These are phyloP conservation scores for Tauraco hartlaubi DNA, from an alignment of 2,797 vertebrate species.

Conservation along the genomic window DNA sequence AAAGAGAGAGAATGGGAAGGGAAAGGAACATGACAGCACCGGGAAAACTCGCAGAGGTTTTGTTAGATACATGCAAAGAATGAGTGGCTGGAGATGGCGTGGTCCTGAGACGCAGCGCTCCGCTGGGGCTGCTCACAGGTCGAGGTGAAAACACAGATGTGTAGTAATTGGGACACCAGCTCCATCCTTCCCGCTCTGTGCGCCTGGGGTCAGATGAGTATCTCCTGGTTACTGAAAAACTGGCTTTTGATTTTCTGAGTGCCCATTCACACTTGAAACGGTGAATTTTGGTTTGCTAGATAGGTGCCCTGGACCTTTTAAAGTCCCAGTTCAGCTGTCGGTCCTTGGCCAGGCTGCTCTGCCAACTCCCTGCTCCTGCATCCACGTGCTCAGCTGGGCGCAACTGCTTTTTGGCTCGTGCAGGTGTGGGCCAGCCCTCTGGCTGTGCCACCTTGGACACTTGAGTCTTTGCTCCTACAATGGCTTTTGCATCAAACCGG, in stretches of 20 bases:
- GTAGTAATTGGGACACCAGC: background rate
- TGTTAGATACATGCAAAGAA: accelerated
- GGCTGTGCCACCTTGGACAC: background rate
- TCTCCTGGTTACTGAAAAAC: background rate
- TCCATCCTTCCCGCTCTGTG: background rate
- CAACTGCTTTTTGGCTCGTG: background rate
- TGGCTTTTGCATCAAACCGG: background rate
- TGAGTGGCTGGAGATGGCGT: background rate
- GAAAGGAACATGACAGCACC: background rate
- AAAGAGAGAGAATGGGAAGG: background rate
- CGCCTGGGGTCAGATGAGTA: background rate
- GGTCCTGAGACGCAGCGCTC: background rate
- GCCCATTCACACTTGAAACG: background rate
- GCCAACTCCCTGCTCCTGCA: accelerated
- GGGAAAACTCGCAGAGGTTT: background rate
- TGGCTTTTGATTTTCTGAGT: background rate
- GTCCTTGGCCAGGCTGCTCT: background rate
- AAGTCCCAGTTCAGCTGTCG: background rate
- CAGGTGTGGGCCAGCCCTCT: background rate
- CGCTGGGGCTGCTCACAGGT: background rate
- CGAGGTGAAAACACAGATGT: accelerated
- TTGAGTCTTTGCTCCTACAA: background rate
- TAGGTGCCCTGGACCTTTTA: background rate
- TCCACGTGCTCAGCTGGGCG: background rate
- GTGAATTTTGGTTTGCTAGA: background rate